A percentile compares a stretch with the other conserved stretches of the same genome.
These are phyloP conservation scores for Sthenelais limicola DNA, from an alignment of 2,888 invertebrate genomes.

Conservation along the genomic window DNA sequence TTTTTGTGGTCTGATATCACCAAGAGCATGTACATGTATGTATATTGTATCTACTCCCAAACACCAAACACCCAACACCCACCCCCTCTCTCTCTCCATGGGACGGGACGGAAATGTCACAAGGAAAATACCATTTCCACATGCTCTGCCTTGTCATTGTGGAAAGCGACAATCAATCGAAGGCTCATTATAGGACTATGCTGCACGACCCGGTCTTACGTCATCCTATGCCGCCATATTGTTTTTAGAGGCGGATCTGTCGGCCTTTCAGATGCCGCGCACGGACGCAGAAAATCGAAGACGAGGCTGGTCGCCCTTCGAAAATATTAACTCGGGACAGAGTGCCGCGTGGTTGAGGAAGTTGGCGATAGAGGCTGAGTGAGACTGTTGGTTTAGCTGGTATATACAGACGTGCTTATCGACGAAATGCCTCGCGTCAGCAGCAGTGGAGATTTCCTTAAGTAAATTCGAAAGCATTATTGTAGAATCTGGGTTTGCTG, in stretches of 20 bases:
- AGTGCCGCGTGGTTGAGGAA: background rate
- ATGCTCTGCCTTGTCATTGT: background rate
- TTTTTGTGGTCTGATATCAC: background rate
- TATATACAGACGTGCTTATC: too few species aligned
- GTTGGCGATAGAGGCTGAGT: background rate
- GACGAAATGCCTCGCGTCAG: too few species aligned
- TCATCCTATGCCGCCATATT: conserved; percentile 20
- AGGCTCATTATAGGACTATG: background rate
- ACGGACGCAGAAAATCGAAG: conserved; percentile 12
- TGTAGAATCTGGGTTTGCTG: too few species aligned
- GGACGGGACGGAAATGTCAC: background rate
- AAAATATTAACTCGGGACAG: conserved; percentile 3
- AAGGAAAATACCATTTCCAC: conserved; percentile 23
- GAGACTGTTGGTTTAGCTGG: background rate
- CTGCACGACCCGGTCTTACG: conserved; percentile 7
- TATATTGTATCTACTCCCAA: background rate
- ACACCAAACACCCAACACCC: background rate
- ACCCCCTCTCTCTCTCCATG: background rate
- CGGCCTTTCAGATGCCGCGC: conserved; percentile 33
- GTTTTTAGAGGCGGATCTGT: conserved; percentile 36
- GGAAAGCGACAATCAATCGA: background rate
- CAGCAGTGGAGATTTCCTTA: too few species aligned
- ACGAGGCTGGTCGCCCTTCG: background rate
- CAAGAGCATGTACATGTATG: too few species aligned
- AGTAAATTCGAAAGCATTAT: too few species aligned